Evolutionary conservation across 37 sponge, comb jelly and placozoan genomes (phyloP).

Genomic region (Petrosia ficiformis): DNA sequence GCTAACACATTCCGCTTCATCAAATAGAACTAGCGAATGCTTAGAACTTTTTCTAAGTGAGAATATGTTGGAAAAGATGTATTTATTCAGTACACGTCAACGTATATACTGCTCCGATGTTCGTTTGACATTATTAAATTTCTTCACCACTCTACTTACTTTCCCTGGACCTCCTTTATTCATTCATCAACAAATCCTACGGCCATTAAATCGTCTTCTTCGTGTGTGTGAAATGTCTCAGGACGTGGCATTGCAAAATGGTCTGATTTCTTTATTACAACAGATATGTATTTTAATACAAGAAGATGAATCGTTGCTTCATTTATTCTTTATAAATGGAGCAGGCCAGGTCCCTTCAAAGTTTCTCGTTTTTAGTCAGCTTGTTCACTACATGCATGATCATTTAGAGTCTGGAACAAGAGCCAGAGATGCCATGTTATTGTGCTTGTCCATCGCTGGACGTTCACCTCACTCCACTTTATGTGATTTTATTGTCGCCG

Average conservation of each 20-base stretch:
- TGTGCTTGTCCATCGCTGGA: slow-evolving; percentile 57
- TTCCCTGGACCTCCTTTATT: slow-evolving; percentile 47
- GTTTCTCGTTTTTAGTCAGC: slow-evolving; percentile 65
- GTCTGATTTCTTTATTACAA: slow-evolving; percentile 52
- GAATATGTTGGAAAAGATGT: slow-evolving; percentile 50
- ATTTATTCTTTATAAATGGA: slow-evolving; percentile 59
- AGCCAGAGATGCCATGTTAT: slow-evolving; percentile 67
- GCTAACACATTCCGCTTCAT: slow-evolving; percentile 5
- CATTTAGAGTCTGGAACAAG: slow-evolving; percentile 36
- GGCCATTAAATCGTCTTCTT: slow-evolving; percentile 69
- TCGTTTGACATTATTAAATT: slow-evolving; percentile 36
- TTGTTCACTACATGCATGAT: slow-evolving; percentile 72
- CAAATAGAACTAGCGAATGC: slow-evolving; percentile 27
- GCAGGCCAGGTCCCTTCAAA: slow-evolving; percentile 33
- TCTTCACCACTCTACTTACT: slow-evolving; percentile 52
- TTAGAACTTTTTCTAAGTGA: slow-evolving; percentile 48
- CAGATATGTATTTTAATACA: slow-evolving; percentile 65
- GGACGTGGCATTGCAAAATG: slow-evolving; percentile 15
- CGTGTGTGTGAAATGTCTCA: slow-evolving; percentile 49
- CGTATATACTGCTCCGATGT: slow-evolving; percentile 39
- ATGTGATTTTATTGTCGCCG: slow-evolving; percentile 39
- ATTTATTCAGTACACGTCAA: slow-evolving; percentile 38
- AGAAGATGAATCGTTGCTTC: slow-evolving; percentile 60
- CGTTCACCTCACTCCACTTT: slow-evolving; percentile 33
- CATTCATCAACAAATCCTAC: slow-evolving; percentile 75